phyloP scores from a whole-genome alignment of 2,888 invertebrate species.

The Thymelicus lineola region DNA sequence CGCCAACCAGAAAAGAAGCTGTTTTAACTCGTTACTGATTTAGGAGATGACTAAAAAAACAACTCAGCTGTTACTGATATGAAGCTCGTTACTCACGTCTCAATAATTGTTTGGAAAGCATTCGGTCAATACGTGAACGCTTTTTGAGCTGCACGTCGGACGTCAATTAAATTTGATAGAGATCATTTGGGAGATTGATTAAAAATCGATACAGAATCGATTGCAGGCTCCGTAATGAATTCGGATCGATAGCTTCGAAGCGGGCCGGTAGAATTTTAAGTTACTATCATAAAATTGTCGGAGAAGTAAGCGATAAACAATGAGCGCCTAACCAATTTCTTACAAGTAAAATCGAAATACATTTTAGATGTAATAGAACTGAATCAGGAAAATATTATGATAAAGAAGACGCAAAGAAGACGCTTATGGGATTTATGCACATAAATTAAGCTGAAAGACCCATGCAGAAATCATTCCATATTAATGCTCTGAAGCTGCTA shows the following conservation, averaged over 20 bases:
- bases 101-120: conserved; percentile 48
- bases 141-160: conserved; percentile 56
- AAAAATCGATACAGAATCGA: conserved; percentile 70
- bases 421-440: conserved; percentile 24
- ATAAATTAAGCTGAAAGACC: conserved; percentile 31
- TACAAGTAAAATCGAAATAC: conserved; percentile 9
- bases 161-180: conserved; percentile 78
- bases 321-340: conserved; percentile 21
- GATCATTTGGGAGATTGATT: conserved; percentile 74
- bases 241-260: conserved; percentile 43
- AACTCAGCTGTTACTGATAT: conserved; percentile 45
- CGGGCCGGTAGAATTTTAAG: conserved; percentile 58
- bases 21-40: conserved; percentile 37
- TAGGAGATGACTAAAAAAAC: conserved; percentile 39
- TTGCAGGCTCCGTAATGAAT: conserved; percentile 59
- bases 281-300: conserved; percentile 42
- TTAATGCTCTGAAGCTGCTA: conserved; percentile 31
- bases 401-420: conserved; percentile 15
- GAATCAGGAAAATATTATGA: conserved; percentile 17
- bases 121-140: conserved; percentile 38
- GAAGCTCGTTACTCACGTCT: conserved; percentile 53
- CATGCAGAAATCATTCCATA: conserved; percentile 36
- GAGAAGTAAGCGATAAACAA: conserved; percentile 51
- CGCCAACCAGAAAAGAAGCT: conserved; percentile 30
- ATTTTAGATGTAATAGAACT: conserved; percentile 25